Conservation (phyloP, 2,797 vertebrate species). For the Delichon dasypus region DNA sequence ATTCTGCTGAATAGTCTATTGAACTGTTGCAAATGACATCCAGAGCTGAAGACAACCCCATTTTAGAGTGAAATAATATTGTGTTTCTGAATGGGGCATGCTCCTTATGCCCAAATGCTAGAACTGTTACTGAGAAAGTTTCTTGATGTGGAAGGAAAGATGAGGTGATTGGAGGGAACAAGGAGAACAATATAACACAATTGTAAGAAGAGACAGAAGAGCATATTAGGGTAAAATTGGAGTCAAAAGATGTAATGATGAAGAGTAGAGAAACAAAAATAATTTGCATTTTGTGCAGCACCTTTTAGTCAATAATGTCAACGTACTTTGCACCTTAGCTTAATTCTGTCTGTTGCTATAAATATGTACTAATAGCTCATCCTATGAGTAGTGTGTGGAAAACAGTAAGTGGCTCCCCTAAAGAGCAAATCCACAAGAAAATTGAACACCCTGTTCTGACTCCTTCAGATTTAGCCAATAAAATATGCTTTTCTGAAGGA, state of each 20-base stretch:
- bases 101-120: not conserved
- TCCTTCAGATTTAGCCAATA: not conserved
- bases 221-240: not conserved
- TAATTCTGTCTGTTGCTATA: not conserved
- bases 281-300: constrained; percentile 20
- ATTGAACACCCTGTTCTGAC: not conserved
- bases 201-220: constrained; percentile 6
- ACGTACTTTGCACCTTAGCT: not conserved
- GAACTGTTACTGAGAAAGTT: constrained; percentile 6
- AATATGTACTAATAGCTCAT: not conserved
- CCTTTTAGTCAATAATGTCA: constrained; percentile 3
- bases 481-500: not conserved
- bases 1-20: constrained; percentile 7
- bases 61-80: constrained; percentile 29
- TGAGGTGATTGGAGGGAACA: not conserved
- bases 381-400: not conserved
- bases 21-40: not conserved
- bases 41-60: not conserved
- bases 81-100: not conserved
- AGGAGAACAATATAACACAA: not conserved
- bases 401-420: not conserved
- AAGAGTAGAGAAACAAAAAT: constrained; percentile 15
- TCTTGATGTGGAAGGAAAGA: constrained; percentile 24
- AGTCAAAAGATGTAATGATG: not conserved
- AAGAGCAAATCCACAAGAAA: not conserved